Evolutionary conservation across 1,140 invertebrate genomes (phyloP), one percentile per base, ranked within the genome.

Genomic region (Lepidotrigona ventralis): DNA sequence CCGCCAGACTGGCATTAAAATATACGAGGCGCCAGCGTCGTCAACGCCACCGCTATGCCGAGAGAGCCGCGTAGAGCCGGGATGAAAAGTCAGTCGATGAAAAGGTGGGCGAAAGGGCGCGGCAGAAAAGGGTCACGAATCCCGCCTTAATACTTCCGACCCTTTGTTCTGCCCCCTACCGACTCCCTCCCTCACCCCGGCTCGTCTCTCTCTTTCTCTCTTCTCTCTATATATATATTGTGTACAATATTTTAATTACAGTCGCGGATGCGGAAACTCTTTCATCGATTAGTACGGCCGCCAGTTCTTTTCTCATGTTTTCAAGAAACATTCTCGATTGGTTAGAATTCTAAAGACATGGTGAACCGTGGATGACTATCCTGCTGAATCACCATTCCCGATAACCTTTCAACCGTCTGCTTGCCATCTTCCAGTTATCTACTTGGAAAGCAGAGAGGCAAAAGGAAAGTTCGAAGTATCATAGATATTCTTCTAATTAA

Each of bases 1-100:
- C 86, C 88, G 69, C 33, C 51, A 53, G 51, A 46, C 15, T 70
- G 68, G 70, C 85, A 83, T 89, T 89, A 87, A 89, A 90, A 90
- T 90, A 90, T 89, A 89, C 81, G 83, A 80, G 79, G 78, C 51
- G 79, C 54, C 76, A 78, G 21, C 76, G n/a, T 53, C 66, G 33
- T 53, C 33, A 51, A 39, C 83, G 54, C 69, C 83, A 26, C 64
- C 26, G 58, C 75, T 71, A 70, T 23, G 26, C 29, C 29, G 17
- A 75, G 81, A 53, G 81, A 69, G 39, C 64, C 53, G 68, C 23
- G 19, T 72, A 26, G 0, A 53, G 70, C 1, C 51, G n/a, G 71
- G 54, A 71, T 72, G 33, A 69, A 79, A 77, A 84, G 83, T 83
- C 76, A 81, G 78, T 84, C 83, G 83, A 84, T 81, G 83, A 72